These are phyloP conservation scores for Dyspetes luteomarginatus DNA, from an alignment of 2,888 invertebrate species.

Conservation along the genomic window DNA sequence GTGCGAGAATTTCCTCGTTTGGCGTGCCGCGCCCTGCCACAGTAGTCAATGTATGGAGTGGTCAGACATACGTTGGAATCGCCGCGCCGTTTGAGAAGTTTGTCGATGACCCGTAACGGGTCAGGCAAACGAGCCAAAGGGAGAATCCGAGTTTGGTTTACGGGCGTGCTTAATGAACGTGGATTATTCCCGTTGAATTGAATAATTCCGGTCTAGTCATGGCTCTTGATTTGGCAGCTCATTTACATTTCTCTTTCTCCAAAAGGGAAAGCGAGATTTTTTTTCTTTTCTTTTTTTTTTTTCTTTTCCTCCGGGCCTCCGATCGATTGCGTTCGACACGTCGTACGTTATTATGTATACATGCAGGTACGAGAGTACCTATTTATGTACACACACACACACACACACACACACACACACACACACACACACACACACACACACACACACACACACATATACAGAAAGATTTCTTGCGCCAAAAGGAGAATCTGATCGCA, in stretches of 20 bases:
- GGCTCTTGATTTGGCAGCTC: slow-evolving; percentile 31
- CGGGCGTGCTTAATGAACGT: slow-evolving; percentile 24
- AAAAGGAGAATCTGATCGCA: slow-evolving; percentile 49
- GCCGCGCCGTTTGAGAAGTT: background rate
- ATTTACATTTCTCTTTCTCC: slow-evolving; percentile 52
- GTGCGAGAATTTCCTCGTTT: background rate
- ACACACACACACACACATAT: background rate
- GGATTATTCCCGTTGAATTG: slow-evolving; percentile 31
- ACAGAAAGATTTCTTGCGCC: slow-evolving; percentile 42
- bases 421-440: slow-evolving; percentile 1
- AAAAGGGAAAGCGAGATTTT: slow-evolving; percentile 37
- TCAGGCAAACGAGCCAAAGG: slow-evolving; percentile 16
- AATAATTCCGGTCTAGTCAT: slow-evolving; percentile 51
- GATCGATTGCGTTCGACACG: slow-evolving; percentile 46
- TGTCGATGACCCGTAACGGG: slow-evolving; percentile 17
- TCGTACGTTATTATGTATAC: slow-evolving; percentile 43
- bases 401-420: background rate
- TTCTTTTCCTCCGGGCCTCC: slow-evolving; percentile 1
- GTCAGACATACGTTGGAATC: slow-evolving; percentile 35
- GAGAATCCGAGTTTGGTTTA: slow-evolving; percentile 31
- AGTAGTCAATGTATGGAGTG: slow-evolving; percentile 52
- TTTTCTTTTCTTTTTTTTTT: background rate
- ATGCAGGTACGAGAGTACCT: slow-evolving; percentile 8
- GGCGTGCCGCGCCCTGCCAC: background rate
- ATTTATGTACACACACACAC: slow-evolving; percentile 2